Evolutionary conservation across 2,797 vertebrate species (phyloP).

Genomic region (Neosalanx taihuensis): DNA sequence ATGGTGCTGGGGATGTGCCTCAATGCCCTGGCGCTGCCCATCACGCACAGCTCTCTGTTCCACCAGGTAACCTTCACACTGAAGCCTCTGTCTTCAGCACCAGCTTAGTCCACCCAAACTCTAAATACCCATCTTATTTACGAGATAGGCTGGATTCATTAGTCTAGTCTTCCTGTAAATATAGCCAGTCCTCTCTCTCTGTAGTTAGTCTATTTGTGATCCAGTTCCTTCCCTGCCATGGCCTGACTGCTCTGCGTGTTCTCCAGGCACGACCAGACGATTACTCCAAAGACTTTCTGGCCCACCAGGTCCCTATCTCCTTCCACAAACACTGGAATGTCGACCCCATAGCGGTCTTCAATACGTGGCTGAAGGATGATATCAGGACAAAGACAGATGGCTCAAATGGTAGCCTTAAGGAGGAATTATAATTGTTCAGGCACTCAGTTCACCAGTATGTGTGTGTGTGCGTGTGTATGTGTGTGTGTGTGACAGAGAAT

Average conservation of each 20-base stretch:
- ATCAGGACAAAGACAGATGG: conserved; percentile 46
- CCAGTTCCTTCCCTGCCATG: neutral
- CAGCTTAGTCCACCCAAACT: neutral
- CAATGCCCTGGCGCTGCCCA: conserved; percentile 82
- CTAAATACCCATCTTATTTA: neutral
- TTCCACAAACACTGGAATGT: conserved; percentile 99
- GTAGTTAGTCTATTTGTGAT: neutral
- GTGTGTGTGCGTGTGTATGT: conserved; percentile 25
- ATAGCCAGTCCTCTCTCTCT: too few relatives aligned
- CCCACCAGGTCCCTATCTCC: conserved; percentile 92
- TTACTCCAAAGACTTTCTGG: conserved; percentile 86
- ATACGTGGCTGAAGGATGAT: conserved; percentile 81
- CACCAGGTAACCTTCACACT: conserved; percentile 81
- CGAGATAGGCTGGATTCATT: neutral
- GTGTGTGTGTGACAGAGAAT: conserved; percentile 19
- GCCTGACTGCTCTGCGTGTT: conserved; percentile 17
- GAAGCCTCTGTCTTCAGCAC: neutral
- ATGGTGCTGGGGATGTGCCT: conserved; percentile 99
- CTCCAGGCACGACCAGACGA: conserved; percentile 90
- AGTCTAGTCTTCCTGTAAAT: neutral
- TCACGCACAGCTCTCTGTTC: conserved; percentile 93
- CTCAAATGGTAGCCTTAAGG: conserved; percentile 63
- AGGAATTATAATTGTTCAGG: conserved; percentile 79
- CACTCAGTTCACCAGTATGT: conserved; percentile 18
- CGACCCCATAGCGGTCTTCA: conserved; percentile 87